Evolutionary conservation across 1,140 invertebrate species (phyloP), one percentile per base, ranked within the genome.

Genomic region (Drosophila sulfurigaster): DNA sequence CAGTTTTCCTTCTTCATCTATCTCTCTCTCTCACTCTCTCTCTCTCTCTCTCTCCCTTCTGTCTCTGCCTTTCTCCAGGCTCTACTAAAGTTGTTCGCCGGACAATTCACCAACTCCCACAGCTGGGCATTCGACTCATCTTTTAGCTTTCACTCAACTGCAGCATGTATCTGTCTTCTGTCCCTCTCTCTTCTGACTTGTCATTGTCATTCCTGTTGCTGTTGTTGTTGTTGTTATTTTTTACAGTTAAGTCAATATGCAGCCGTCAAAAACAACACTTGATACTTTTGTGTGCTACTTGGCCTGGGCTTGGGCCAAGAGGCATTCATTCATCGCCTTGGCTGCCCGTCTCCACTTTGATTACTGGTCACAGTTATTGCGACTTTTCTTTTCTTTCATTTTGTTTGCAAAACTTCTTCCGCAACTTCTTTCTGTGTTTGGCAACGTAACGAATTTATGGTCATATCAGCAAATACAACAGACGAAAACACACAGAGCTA

Each of bases 191-290:
- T 43, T 64, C 54, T 58, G 48, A 56, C 35, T 13, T 78, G 75
- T 45, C 45, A 28, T 67, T 30, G 25, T 16, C 46, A 13, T 62
- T 66, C 25, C 41, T 54, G 41, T 60, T 59, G 60, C 66, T 79
- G 62, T 28, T 87, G 72, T 59, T 60, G 49, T 46, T 75, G 65
- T 43, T 77, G 69, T 75, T 88, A 78, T 89, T 88, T 88, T 80
- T 88, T 83, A 82, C 81, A 89, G 85, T 88, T 88, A 89, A 88
- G 85, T 88, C 85, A 88, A 88, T 88, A 88, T 88, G 85, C 85
- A 89, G 85, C 85, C 85, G 85, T 88, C 85, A 89, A 88, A 89
- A 88, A 82, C 85, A 88, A 88, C 85, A 88, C 85, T 88, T 88
- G 85, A 88, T 88, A 88, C 85, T 89, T 83, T 88, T 89, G 83